phyloP scores from a whole-genome alignment of 1,140 invertebrate genomes.

The silkworm (Bombyx mori) region ASM3026992v2 NC_085117.1:11731001-11731500 shows the following conservation, averaged over 20 bases:
- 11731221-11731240: background rate
- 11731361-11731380: background rate
- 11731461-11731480: constrained; percentile 14
- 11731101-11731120: constrained; percentile 17
- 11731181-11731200: background rate
- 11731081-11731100: constrained; percentile 15
- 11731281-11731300: constrained; percentile 2
- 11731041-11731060: too few relatives aligned
- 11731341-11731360: too few relatives aligned
- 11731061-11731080: too few relatives aligned
- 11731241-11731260: background rate
- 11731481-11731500: constrained; percentile 11
- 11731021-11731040: too few relatives aligned
- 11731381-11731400: constrained; percentile 21
- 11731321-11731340: too few relatives aligned
- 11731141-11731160: constrained; percentile 28
- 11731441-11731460: constrained; percentile 26
- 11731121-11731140: constrained; percentile 22
- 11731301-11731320: background rate
- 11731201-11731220: background rate
- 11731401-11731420: constrained; percentile 9
- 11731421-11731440: constrained; percentile 20
- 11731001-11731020: too few relatives aligned
- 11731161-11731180: constrained; percentile 7
- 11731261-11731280: background rate